Evolutionary conservation across 2,888 invertebrate species (phyloP), one percentile per base, ranked within the genome.

Genomic region (Heliothis peltigera): DNA sequence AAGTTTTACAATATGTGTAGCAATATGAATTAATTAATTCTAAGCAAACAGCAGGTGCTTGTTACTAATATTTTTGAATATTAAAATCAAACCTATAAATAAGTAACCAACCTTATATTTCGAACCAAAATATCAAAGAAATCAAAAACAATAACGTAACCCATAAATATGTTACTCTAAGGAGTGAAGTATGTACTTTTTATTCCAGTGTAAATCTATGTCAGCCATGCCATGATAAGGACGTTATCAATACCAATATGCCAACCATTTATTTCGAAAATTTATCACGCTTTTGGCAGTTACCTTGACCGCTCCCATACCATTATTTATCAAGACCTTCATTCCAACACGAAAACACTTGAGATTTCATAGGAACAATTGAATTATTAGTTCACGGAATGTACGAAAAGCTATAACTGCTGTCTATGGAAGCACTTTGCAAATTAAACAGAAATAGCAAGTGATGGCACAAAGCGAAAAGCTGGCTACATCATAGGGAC

Each of bases 221-320:
- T 62, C 67, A 18, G 61, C 53, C 64, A 57, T 51, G 64, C 66
- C 62, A 18, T 49, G 54, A 79, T 80, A 79, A 72, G 62, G 35
- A 18, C 61, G 47, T 76, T 81, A 80, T 81, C 80, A 72, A 46
- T 55, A 66, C 52, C 35, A 32, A 55, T 44, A 52, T 35, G 53
- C 17, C 28, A 28, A 42, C 18, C 28, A 39, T 53, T 19, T 21
- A 25, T 53, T 43, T 25, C 17, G 18, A 67, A 52, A 51, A 59
- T 76, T 72, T 64, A 73, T 71, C 67, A 51, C 53, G 49, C 44
- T 21, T n/a, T n/a, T 4, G 74, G 43, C 59, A 53, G 64, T 75
- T 66, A 72, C 81, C 80, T 85, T 85, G 82, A 86, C 85, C 84
- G 77, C 82, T 83, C 85, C 83, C 60, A 57, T 21, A 69, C 56